phyloP scores from a whole-genome alignment of 2,113 vertebrate genomes.

The Isurus oxyrinchus region DNA sequence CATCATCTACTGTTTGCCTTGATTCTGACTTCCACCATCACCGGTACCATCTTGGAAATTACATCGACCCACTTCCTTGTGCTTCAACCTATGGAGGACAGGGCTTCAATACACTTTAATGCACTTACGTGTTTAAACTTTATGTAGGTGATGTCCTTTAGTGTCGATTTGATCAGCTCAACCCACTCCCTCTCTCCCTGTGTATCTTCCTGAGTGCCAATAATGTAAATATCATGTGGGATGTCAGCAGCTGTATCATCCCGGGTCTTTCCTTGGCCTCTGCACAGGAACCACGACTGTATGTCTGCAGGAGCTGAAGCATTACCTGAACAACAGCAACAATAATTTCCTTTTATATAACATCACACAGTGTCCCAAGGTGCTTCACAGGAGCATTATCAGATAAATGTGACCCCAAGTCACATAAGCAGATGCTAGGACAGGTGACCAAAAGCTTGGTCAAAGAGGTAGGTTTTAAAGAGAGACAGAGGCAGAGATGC shows the following conservation, averaged over 20 bases:
- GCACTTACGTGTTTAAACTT: conserved; percentile 82
- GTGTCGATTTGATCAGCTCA: conserved; percentile 69
- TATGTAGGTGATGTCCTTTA: conserved; percentile 84
- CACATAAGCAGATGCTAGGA: not conserved
- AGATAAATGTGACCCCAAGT: not conserved
- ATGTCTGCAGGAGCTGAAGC: conserved; percentile 77
- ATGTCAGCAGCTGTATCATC: conserved; percentile 92
- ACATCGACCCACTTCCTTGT: not conserved
- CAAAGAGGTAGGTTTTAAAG: not conserved
- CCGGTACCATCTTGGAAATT: not conserved
- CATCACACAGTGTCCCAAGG: not conserved
- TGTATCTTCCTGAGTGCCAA: conserved; percentile 90
- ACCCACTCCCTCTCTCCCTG: conserved; percentile 86
- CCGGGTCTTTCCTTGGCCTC: conserved; percentile 85
- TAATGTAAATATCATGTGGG: conserved; percentile 93
- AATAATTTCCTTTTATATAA: conserved; percentile 1
- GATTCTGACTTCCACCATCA: not conserved
- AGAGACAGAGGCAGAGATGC: not conserved
- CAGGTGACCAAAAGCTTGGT: not conserved
- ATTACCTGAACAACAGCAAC: conserved; percentile 64
- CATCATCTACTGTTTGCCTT: no score
- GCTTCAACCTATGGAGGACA: not conserved
- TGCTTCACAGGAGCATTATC: not conserved
- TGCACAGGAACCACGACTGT: conserved; percentile 91
- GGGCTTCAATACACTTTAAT: not conserved